Evolutionary conservation across 2,113 vertebrate species (phyloP).

Genomic region (human (Homo sapiens)): DNA sequence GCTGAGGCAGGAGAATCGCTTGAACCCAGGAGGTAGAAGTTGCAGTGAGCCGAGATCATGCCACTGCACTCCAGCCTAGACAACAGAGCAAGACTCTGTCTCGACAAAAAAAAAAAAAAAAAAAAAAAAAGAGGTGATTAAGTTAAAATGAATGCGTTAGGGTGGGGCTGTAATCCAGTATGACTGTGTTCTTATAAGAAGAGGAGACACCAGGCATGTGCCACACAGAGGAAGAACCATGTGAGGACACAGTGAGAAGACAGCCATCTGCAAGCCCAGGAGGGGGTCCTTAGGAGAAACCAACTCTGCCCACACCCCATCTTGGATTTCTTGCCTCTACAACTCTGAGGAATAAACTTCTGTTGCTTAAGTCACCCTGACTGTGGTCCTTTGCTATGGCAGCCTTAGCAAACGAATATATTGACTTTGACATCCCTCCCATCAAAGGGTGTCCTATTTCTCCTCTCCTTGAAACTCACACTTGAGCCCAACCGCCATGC

Average conservation of each 20-base stretch:
- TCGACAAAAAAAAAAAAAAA: too few species aligned
- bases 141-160: neutral
- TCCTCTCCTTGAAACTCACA: neutral
- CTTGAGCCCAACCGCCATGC: neutral
- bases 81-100: too few species aligned
- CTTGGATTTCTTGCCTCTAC: neutral
- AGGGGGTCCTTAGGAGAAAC: neutral
- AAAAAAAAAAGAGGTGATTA: neutral
- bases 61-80: too few species aligned
- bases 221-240: neutral
- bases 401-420: neutral
- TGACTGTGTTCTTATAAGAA: neutral
- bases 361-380: neutral
- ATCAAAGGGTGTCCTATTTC: neutral
- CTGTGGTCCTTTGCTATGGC: neutral
- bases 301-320: neutral
- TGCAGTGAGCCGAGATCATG: too few species aligned
- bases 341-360: neutral
- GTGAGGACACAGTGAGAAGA: neutral
- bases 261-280: neutral
- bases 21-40: too few species aligned
- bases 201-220: neutral
- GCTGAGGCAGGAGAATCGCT: too few species aligned
- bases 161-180: neutral
- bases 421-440: neutral